Conservation (phyloP, 2,888 invertebrate species). For the Branchellion lobata region DNA sequence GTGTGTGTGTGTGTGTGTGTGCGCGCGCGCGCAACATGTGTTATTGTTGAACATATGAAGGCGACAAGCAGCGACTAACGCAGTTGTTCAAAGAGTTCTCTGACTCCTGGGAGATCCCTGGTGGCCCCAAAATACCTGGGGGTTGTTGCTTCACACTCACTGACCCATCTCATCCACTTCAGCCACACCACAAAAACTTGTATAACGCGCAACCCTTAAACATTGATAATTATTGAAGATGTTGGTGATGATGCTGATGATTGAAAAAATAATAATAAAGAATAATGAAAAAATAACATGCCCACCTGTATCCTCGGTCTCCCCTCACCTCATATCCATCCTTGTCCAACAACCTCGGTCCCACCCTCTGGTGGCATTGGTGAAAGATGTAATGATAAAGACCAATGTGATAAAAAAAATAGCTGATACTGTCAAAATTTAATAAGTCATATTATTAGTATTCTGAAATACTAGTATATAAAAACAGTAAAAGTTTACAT, state of each 20-base stretch:
- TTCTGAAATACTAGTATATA: background rate
- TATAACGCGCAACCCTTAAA: too few relatives aligned
- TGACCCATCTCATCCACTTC: background rate
- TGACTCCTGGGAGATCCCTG: conserved; percentile 93
- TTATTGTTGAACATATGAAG: too few relatives aligned
- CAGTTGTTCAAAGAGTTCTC: conserved; percentile 89
- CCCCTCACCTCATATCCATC: conserved; percentile 86
- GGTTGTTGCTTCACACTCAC: background rate
- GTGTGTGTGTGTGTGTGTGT: too few relatives aligned
- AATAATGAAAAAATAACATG: too few relatives aligned
- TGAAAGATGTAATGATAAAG: background rate
- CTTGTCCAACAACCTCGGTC: conserved; percentile 72
- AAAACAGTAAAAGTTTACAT: too few relatives aligned
- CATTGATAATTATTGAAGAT: too few relatives aligned
- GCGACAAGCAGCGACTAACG: conserved; percentile 54
- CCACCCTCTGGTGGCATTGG: conserved; percentile 67
- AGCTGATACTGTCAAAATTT: background rate
- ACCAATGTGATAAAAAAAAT: background rate
- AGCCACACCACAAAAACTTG: too few relatives aligned
- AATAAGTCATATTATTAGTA: background rate
- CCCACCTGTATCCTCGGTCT: conserved; percentile 91
- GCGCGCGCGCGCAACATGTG: too few relatives aligned
- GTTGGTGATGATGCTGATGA: too few relatives aligned
- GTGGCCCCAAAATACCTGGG: conserved; percentile 84
- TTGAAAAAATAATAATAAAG: too few relatives aligned